These are phyloP conservation scores for Mamestra brassicae DNA, from an alignment of 2,888 invertebrate species.

Conservation along the genomic window DNA sequence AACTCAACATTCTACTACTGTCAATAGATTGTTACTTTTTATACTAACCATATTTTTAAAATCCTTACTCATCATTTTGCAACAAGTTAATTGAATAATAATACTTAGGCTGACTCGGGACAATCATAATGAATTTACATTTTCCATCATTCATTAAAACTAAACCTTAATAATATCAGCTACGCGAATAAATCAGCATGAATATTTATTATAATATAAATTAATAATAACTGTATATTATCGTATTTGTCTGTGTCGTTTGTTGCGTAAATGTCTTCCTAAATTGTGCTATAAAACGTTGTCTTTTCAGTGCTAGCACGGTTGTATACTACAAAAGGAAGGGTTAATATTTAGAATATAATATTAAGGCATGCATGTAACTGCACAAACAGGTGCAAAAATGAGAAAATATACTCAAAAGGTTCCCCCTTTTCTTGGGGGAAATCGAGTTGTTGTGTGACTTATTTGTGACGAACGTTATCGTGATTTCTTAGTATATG, in stretches of 20 bases:
- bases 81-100: constrained; percentile 76
- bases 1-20: constrained; percentile 60
- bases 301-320: constrained; percentile 75
- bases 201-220: constrained; percentile 76
- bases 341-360: constrained; percentile 57
- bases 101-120: constrained; percentile 85
- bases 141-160: constrained; percentile 75
- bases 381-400: constrained; percentile 40
- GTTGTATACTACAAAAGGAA: constrained; percentile 36
- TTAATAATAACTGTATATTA: constrained; percentile 74
- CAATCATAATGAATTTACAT: constrained; percentile 73
- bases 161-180: constrained; percentile 85
- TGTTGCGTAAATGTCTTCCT: constrained; percentile 82
- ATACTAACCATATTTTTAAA: constrained; percentile 67
- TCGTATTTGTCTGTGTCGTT: constrained; percentile 78
- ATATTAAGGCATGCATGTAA: constrained; percentile 59
- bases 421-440: neutral
- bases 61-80: constrained; percentile 71
- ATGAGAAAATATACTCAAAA: constrained; percentile 54
- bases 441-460: neutral
- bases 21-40: constrained; percentile 65
- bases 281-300: constrained; percentile 79
- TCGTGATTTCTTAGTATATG: constrained; percentile 39
- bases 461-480: neutral
- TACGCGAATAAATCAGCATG: constrained; percentile 81